These are phyloP conservation scores for Ctenoplectra terminalis DNA, from an alignment of 1,140 invertebrate genomes.

Conservation along the genomic window DNA sequence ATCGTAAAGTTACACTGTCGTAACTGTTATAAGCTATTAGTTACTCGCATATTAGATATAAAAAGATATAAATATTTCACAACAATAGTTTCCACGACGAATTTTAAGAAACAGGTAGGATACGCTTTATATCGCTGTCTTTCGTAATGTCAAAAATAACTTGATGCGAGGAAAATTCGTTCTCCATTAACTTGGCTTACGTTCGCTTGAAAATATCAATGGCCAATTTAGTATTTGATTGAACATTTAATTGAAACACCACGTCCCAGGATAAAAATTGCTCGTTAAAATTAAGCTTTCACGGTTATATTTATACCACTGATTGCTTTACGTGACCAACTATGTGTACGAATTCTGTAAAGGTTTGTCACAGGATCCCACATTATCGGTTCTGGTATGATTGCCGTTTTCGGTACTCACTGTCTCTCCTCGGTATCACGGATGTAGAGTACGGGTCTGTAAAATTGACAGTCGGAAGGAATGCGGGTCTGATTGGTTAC, in stretches of 20 bases:
- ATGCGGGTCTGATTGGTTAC: too few relatives aligned
- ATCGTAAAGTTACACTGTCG: too few relatives aligned
- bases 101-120: background rate
- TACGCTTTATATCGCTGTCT: background rate
- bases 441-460: too few relatives aligned
- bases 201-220: constrained; percentile 8
- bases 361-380: background rate
- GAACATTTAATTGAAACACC: constrained; percentile 57
- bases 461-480: too few relatives aligned
- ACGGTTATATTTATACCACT: constrained; percentile 12
- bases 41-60: too few relatives aligned
- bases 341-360: background rate
- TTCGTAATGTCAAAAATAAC: background rate
- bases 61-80: too few relatives aligned
- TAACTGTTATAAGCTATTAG: too few relatives aligned
- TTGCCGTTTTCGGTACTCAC: too few relatives aligned
- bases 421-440: too few relatives aligned
- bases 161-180: constrained; percentile 35
- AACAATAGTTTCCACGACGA: too few relatives aligned
- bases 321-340: constrained; percentile 50
- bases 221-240: constrained; percentile 30
- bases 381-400: too few relatives aligned
- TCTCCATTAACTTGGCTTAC: constrained; percentile 58
- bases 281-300: constrained; percentile 24
- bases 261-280: background rate